phyloP scores from a whole-genome alignment of 2,113 vertebrate genomes.

The Empidonax traillii region DNA sequence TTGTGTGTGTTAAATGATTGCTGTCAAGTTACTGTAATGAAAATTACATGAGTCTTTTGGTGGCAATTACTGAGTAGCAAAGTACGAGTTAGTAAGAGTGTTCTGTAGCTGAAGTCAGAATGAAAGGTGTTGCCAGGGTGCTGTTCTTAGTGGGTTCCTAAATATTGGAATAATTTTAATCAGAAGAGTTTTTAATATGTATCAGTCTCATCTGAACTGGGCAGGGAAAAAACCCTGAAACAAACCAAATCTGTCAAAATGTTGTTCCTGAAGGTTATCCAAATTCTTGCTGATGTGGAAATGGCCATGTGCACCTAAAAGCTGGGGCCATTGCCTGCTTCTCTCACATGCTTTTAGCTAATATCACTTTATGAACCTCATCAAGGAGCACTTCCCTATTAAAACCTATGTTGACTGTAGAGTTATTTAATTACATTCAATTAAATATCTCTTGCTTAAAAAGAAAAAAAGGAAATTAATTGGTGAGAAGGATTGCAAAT shows the following conservation, averaged over 20 bases:
- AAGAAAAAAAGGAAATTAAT: not conserved
- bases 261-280: not conserved
- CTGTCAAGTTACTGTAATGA: not conserved
- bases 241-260: not conserved
- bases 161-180: not conserved
- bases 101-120: not conserved
- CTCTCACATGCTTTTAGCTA: not conserved
- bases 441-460: not conserved
- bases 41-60: not conserved
- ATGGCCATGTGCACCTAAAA: not conserved
- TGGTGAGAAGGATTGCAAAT: not conserved
- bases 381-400: not conserved
- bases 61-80: not conserved
- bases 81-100: not conserved
- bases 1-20: not conserved
- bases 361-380: not conserved
- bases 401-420: not conserved
- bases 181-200: not conserved
- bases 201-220: not conserved
- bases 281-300: not conserved
- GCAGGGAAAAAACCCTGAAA: not conserved
- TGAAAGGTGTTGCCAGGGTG: not conserved
- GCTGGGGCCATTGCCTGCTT: not conserved
- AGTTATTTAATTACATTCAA: slow-evolving; percentile 36
- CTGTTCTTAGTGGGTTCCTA: not conserved